phyloP scores from a whole-genome alignment of 2,797 vertebrate genomes.

The Diplodus sargus region DNA sequence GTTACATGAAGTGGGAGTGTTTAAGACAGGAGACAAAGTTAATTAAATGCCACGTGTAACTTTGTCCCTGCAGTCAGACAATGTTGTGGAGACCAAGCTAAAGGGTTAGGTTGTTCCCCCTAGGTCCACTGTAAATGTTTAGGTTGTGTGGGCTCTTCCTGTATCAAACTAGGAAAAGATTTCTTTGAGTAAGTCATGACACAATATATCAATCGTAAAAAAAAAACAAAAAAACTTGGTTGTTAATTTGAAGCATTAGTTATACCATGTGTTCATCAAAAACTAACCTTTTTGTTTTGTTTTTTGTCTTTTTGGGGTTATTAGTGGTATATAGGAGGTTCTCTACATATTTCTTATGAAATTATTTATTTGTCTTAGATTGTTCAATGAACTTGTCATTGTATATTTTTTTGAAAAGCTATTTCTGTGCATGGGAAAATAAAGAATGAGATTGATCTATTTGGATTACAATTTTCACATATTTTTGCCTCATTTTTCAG shows the following conservation, averaged over 20 bases:
- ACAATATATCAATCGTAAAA: slow-evolving; percentile 10
- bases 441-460: slow-evolving; percentile 62
- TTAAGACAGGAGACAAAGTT: background rate
- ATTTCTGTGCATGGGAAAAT: slow-evolving; percentile 74
- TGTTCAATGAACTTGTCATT: slow-evolving; percentile 58
- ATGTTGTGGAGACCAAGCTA: slow-evolving; percentile 17
- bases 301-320: slow-evolving; percentile 32
- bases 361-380: slow-evolving; percentile 73
- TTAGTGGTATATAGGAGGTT: slow-evolving; percentile 29
- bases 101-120: background rate
- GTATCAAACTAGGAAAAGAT: background rate
- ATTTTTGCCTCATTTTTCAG: slow-evolving; percentile 8
- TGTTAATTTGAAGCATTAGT: slow-evolving; percentile 18
- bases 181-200: slow-evolving; percentile 13
- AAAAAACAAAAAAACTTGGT: background rate
- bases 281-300: slow-evolving; percentile 15
- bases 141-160: slow-evolving; percentile 26
- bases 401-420: slow-evolving; percentile 68
- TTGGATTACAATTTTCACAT: slow-evolving; percentile 43
- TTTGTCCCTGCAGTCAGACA: slow-evolving; percentile 17
- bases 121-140: slow-evolving; percentile 14
- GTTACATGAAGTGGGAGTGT: background rate
- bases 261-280: slow-evolving; percentile 24
- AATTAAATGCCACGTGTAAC: background rate
- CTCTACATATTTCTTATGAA: slow-evolving; percentile 58